These are phyloP conservation scores for Coronaproctus castanopsis DNA, from an alignment of 2,888 invertebrate genomes.

Conservation along the genomic window DNA sequence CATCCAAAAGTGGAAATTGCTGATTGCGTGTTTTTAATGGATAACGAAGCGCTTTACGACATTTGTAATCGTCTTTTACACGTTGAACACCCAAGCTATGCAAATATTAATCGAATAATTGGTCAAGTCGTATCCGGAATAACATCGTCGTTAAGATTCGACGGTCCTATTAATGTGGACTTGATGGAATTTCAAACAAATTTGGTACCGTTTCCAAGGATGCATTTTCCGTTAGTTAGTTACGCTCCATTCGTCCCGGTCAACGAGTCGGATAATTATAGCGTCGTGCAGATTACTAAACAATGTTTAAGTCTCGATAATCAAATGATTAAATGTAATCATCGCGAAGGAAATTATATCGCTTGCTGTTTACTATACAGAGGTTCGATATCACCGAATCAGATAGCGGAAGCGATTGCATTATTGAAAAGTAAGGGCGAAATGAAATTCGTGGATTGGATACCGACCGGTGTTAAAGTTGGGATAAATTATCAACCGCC, in stretches of 20 bases:
- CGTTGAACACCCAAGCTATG: constrained; percentile 34
- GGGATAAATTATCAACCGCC: constrained; percentile 42
- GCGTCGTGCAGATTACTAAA: constrained; percentile 16
- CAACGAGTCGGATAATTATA: constrained; percentile 12
- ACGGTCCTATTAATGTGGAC: constrained; percentile 18
- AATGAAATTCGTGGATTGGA: constrained; percentile 82
- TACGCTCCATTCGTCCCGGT: constrained; percentile 17
- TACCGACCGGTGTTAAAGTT: constrained; percentile 47
- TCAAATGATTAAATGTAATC: constrained; percentile 14
- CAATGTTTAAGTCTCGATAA: constrained; percentile 8
- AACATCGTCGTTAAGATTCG: constrained; percentile 17
- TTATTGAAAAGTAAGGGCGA: constrained; percentile 46
- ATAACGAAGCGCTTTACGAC: constrained; percentile 26
- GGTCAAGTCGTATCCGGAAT: constrained; percentile 24
- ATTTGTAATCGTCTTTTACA: constrained; percentile 34
- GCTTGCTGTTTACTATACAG: constrained; percentile 67
- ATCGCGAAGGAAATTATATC: constrained; percentile 59
- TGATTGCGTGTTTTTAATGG: constrained; percentile 26
- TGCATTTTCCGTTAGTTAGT: constrained; percentile 10
- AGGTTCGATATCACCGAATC: constrained; percentile 76
- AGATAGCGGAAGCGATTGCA: constrained; percentile 66
- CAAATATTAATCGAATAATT: constrained; percentile 35
- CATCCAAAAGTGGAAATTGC: constrained; percentile 25
- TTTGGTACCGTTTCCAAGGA: constrained; percentile 18
- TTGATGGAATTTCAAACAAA: constrained; percentile 20